Percentiles rank a stretch among this genome's conserved stretches.
Evolutionary conservation across 2,888 invertebrate species (phyloP).

Genomic region (Leptopterna dolabrata): DNA sequence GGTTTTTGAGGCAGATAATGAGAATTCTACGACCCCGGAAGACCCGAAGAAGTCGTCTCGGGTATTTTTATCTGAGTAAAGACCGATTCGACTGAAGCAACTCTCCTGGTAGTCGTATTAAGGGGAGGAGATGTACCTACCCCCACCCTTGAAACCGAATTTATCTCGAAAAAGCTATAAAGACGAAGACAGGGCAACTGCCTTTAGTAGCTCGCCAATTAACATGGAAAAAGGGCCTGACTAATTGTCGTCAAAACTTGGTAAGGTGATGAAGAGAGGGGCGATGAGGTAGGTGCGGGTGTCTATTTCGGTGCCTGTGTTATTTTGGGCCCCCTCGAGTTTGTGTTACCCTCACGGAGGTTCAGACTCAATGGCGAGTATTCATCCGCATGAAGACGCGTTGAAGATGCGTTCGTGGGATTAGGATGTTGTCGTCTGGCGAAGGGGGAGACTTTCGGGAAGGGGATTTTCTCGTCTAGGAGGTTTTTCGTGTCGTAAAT

Average conservation of each 20-base stretch:
- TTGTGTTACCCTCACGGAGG: background rate
- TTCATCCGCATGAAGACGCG: background rate
- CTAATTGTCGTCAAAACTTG: slow-evolving; percentile 18
- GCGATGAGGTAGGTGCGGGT: background rate
- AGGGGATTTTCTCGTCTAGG: background rate
- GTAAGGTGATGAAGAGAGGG: background rate
- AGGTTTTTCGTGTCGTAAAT: background rate
- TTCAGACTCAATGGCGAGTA: slow-evolving; percentile 4
- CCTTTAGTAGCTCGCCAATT: slow-evolving; percentile 21
- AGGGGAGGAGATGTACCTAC: too few species aligned
- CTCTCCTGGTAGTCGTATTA: too few species aligned
- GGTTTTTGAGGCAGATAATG: too few species aligned
- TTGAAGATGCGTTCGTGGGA: background rate
- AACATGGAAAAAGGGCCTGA: background rate
- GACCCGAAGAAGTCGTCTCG: too few species aligned
- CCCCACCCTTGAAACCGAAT: background rate
- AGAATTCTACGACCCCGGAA: too few species aligned
- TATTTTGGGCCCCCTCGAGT: background rate
- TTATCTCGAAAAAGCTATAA: background rate
- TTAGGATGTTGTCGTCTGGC: slow-evolving; percentile 2
- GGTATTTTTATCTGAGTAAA: too few species aligned
- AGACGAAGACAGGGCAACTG: slow-evolving; percentile 1
- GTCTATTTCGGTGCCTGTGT: background rate
- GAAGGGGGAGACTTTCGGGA: background rate
- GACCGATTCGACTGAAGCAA: too few species aligned